Evolutionary conservation across 1,140 invertebrate species (phyloP), one percentile per base, ranked within the genome.

Genomic region (Procambarus virginalis): DNA sequence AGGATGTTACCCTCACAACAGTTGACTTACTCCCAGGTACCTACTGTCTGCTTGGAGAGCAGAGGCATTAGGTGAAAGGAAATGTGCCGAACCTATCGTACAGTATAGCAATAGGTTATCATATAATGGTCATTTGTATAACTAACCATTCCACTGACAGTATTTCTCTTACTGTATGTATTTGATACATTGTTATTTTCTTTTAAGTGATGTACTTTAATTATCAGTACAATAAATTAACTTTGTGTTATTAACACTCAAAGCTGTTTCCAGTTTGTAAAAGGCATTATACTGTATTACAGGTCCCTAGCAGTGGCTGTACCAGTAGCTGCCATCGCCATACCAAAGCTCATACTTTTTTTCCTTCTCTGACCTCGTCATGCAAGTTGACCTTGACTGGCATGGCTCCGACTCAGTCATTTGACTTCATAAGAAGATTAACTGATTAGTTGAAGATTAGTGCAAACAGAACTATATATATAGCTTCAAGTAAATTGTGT

Each of bases 281-380:
- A 14, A 46, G 22, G 2, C 34, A 34, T 34, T 34, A 34, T 46
- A 45, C 17, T 64, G 17, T 82, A 20, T 85, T 77, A 45, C 84
- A 85, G 84, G 49, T 85, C 84, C 48, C 70, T 85, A 73, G 84
- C 73, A 58, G 70, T 85, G 9, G 84, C 75, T 77, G 49, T 85
- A 22, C 84, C 84, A 51, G 84, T 85, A 68, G 84, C 73, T 85
- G 84, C 70, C 45, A 77, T 85, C 22, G 84, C 75, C 48, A 85
- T 85, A 85, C 84, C 84, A 75, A 85, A 77, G 49, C 49, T 85
- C 75, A 55, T 85, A 48, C 77, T 76, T 55, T 85, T 77, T 85
- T 75, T 85, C 84, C 77, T 85, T 73, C 70, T 76, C 51, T 85
- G 84, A 85, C 84, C 9, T 49, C n/a, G 22, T 45, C 48, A 83